phyloP scores from a whole-genome alignment of 1,140 invertebrate genomes.

The Drosophila elegans region DNA sequence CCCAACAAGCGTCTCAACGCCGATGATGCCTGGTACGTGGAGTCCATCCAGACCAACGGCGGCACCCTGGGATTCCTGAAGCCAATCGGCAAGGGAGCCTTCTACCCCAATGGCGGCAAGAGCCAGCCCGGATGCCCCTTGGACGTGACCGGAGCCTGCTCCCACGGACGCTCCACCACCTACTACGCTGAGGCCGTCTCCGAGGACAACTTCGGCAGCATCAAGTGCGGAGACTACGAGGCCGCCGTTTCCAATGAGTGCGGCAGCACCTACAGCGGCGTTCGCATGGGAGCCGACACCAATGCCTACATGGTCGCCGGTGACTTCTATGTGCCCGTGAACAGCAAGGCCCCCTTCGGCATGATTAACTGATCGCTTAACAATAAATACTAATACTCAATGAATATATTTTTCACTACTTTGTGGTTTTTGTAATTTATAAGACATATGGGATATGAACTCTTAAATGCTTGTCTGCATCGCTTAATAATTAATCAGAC shows the following conservation, averaged over 20 bases:
- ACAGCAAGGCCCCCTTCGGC: conserved; percentile 78
- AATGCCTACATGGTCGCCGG: conserved; percentile 76
- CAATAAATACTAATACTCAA: conserved; percentile 26
- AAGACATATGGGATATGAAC: not conserved
- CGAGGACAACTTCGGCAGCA: conserved; percentile 61
- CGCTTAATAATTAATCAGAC: too few species aligned
- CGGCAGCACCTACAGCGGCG: conserved; percentile 64
- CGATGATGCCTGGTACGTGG: conserved; percentile 76
- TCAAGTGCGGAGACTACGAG: conserved; percentile 65
- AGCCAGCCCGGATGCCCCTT: conserved; percentile 86
- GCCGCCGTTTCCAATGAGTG: conserved; percentile 51
- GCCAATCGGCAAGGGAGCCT: conserved; percentile 85
- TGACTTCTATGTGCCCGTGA: conserved; percentile 63
- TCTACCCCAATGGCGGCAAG: conserved; percentile 85
- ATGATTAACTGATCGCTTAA: conserved; percentile 54
- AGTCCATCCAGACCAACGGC: conserved; percentile 87
- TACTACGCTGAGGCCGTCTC: conserved; percentile 86
- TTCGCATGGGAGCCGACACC: conserved; percentile 85
- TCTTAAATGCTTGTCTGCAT: too few species aligned
- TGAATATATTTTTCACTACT: not conserved
- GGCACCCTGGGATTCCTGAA: conserved; percentile 85
- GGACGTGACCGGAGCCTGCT: conserved; percentile 80
- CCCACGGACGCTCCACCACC: conserved; percentile 85
- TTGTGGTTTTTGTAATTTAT: not conserved
- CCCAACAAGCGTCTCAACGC: conserved; percentile 82